These are phyloP conservation scores for Orthosia gothica DNA, from an alignment of 2,888 invertebrate species.

Conservation along the genomic window DNA sequence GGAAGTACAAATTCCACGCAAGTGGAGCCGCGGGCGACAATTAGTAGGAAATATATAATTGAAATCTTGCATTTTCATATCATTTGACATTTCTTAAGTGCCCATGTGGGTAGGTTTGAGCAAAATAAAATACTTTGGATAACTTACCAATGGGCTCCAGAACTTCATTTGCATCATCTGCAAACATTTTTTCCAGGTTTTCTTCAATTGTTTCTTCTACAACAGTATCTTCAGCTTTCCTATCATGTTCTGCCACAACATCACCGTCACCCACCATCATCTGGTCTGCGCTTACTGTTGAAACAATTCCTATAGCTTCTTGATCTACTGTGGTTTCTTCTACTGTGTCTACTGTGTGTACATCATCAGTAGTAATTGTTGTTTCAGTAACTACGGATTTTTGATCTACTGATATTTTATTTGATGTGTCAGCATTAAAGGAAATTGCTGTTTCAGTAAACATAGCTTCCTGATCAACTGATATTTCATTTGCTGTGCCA, in stretches of 20 bases:
- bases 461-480: neutral
- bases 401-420: too few relatives aligned
- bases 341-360: too few relatives aligned
- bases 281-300: neutral
- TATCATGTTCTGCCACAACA: neutral
- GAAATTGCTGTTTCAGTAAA: too few relatives aligned
- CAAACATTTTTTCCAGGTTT: slow-evolving; percentile 45
- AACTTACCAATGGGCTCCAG: slow-evolving; percentile 24
- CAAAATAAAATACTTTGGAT: neutral
- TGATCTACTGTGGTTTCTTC: neutral
- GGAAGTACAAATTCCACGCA: too few relatives aligned
- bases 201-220: slow-evolving; percentile 33
- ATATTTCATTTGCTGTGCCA: neutral
- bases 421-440: neutral
- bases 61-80: too few relatives aligned
- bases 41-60: too few relatives aligned
- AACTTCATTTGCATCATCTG: slow-evolving; percentile 7
- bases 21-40: too few relatives aligned
- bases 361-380: neutral
- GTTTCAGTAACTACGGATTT: neutral
- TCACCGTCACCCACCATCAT: neutral
- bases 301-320: neutral
- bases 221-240: neutral
- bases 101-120: too few relatives aligned
- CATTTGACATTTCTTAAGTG: too few relatives aligned